Conservation (phyloP, 2,113 vertebrate species). For the Eira barbara region DNA sequence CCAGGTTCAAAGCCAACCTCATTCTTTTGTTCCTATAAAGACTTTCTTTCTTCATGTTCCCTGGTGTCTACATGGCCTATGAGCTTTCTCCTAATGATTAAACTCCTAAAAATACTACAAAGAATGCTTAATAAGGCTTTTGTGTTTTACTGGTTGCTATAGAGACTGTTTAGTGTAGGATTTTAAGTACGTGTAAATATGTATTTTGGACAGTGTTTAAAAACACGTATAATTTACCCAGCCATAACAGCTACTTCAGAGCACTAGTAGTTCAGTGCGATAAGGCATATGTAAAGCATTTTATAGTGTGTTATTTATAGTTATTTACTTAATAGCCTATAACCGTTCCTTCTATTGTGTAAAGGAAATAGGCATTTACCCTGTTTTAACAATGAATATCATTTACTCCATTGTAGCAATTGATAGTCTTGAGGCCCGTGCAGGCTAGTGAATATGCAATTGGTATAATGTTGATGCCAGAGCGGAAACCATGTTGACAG, state of each 20-base stretch:
- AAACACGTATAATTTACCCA: conserved; percentile 76
- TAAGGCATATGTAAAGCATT: conserved; percentile 70
- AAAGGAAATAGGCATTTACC: conserved; percentile 67
- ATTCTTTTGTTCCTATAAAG: conserved; percentile 60
- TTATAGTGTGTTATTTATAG: conserved; percentile 80
- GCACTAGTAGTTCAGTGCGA: conserved; percentile 50
- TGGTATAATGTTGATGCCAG: conserved; percentile 42
- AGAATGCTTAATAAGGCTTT: conserved; percentile 78
- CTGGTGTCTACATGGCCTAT: conserved; percentile 58
- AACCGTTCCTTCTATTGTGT: conserved; percentile 66
- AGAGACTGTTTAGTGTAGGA: conserved; percentile 73
- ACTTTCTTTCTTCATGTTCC: conserved; percentile 69
- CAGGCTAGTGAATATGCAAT: conserved; percentile 50
- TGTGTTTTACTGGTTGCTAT: conserved; percentile 69
- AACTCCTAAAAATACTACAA: conserved; percentile 72
- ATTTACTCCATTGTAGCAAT: conserved; percentile 47
- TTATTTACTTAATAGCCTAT: conserved; percentile 75
- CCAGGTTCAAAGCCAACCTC: conserved; percentile 72
- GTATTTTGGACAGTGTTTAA: conserved; percentile 79
- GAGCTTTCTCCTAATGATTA: conserved; percentile 69
- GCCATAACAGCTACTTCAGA: conserved; percentile 74
- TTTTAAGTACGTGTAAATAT: conserved; percentile 79
- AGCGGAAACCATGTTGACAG: conserved; percentile 40
- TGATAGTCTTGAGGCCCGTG: conserved; percentile 33
- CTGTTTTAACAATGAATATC: conserved; percentile 64